Percentiles rank a stretch among this genome's conserved stretches.
phyloP scores from a whole-genome alignment of 2,888 invertebrate genomes.

The Cremastinae sp. region DNA sequence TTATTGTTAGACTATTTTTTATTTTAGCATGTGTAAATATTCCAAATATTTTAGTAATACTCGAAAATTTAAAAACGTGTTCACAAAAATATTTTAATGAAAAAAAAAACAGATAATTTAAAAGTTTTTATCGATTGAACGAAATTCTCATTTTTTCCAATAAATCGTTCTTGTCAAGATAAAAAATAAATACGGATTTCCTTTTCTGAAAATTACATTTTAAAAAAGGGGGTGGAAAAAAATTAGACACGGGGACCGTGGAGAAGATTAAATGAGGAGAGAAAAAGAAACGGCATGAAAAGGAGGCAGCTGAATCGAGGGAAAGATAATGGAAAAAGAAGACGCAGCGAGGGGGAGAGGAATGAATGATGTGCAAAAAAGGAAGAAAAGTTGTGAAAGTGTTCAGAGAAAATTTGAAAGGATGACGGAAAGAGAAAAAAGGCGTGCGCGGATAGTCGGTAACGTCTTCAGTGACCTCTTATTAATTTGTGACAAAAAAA shows the following conservation, averaged over 20 bases:
- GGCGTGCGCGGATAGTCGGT: too few relatives aligned
- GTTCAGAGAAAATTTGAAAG: neutral
- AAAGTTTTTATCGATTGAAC: too few relatives aligned
- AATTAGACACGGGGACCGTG: neutral
- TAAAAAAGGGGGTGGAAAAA: neutral
- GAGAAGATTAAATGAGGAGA: neutral
- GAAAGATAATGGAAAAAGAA: neutral
- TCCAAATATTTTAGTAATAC: too few relatives aligned
- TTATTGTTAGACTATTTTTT: too few relatives aligned
- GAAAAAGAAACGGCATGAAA: neutral
- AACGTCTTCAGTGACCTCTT: neutral
- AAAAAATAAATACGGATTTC: neutral
- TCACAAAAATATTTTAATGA: too few relatives aligned
- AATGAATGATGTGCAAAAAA: constrained; percentile 6
- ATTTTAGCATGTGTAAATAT: too few relatives aligned
- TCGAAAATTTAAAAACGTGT: too few relatives aligned
- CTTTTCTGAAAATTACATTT: neutral
- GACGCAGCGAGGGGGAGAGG: constrained; percentile 1
- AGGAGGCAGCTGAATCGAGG: neutral
- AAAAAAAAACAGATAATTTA: too few relatives aligned
- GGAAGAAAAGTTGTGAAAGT: neutral
- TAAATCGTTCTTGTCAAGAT: neutral
- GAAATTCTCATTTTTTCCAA: neutral
- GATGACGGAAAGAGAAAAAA: constrained; percentile 5
- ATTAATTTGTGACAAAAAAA: too few relatives aligned